phyloP scores from a whole-genome alignment of 2,888 invertebrate species.

The Uropetala carovei region DNA sequence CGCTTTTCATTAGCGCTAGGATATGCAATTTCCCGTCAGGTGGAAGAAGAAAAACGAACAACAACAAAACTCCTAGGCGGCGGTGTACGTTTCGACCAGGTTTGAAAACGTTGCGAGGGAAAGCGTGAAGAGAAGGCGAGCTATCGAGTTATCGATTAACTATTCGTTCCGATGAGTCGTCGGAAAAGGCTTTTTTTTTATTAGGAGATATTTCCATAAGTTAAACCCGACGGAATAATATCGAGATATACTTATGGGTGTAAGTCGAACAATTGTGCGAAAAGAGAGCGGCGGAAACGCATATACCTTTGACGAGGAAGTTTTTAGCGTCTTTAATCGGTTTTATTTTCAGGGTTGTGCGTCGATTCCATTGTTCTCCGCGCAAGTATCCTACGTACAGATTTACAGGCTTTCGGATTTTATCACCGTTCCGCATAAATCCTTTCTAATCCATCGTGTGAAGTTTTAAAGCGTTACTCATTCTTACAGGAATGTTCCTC shows the following conservation, averaged over 20 bases:
- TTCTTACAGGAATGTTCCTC: not conserved
- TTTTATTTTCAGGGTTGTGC: slow-evolving; percentile 7
- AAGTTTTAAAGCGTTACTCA: slow-evolving; percentile 23
- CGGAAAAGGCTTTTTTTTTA: not conserved
- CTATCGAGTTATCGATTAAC: not conserved
- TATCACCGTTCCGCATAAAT: not conserved
- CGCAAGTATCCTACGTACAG: not conserved
- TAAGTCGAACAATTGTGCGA: not conserved
- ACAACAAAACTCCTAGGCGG: not conserved
- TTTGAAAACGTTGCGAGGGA: too few species aligned
- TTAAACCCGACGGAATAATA: not conserved
- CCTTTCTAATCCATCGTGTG: slow-evolving; percentile 20
- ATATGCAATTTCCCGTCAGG: not conserved
- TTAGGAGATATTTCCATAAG: not conserved
- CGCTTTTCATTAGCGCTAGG: not conserved
- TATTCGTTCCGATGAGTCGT: not conserved
- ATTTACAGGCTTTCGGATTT: not conserved
- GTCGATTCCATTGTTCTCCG: slow-evolving; percentile 39
- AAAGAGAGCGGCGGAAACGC: not conserved
- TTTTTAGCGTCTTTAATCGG: slow-evolving; percentile 20
- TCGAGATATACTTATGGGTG: not conserved
- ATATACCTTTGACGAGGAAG: not conserved
- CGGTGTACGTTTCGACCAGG: too few species aligned
- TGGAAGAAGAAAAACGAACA: not conserved
- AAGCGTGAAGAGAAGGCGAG: too few species aligned